Base-by-base conservation (phyloP, 92 coral and sea anemone species). In the Plumapathes pennacea region DNA sequence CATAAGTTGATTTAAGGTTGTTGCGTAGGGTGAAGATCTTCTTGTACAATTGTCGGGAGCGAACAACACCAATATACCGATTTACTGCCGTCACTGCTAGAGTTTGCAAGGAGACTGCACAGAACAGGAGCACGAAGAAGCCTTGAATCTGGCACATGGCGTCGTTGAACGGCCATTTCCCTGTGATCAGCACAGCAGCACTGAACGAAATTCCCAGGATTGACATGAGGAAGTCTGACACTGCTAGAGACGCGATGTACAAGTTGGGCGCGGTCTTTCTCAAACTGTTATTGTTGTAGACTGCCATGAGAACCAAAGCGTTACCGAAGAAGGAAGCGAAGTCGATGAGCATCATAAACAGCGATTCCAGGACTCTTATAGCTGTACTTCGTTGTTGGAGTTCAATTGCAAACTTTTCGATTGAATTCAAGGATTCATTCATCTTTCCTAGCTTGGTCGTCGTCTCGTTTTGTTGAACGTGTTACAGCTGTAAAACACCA, bases 51-150 rank as follows among this genome's bases (percentile, higher is more conserved):
- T 61, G 51, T 23, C 49, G 72, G 13, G 91, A 53, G 25, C 86
- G 83, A 39, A 68, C 74, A 30, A 81, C 74, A 44, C 79, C 69
- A 19, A 65, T 72, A 38, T 79, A 85, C 50, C 86, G 50, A 60
- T 85, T 85, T 28, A 79, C 62, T n/a, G 91, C 86, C 9, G 91
- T 79, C 51, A 85, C 65, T n/a, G 91, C 86, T 40, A 85, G 64
- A 12, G 86, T 79, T 47, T 85, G 91, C 32, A 85, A 26, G 1
- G 91, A 85, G 22, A 79, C 86, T 2, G 86, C 86, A 37, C 86
- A 79, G 50, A 85, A 50, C 31, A 85, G 64, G 32, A 85, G 63
- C 33, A 85, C 69, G 32, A 74, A 73, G 55, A 85, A 85, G 8
- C 91, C 91, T 69, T 85, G 86, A 33, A 69, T 20, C 75, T 85